Base-by-base conservation (phyloP, 1,140 invertebrate species). In the Penaeus chinensis region DNA sequence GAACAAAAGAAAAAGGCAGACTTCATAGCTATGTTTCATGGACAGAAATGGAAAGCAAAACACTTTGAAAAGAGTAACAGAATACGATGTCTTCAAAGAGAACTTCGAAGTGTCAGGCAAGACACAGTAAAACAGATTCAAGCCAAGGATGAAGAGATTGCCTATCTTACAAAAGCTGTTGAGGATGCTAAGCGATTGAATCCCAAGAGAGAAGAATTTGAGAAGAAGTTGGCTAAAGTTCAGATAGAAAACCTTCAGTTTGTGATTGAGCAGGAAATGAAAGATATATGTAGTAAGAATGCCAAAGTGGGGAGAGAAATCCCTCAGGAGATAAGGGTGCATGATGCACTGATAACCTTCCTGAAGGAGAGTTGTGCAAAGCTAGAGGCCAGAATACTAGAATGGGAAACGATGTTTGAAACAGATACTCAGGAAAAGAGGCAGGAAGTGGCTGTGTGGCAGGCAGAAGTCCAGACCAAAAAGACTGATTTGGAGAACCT, bases 181-280 rank as follows among this genome's bases (percentile, higher is more conserved):
- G 61, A 62, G 24, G 81, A 87, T n/a, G 80, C 81, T 18, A 47
- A 63, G 60, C 27, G 71, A 27, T 42, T 83, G 27, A 87, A 87
- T 61, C 86, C 86, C 42, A 65, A 77, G 71, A 76, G 86, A 37
- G 86, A 87, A 27, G 60, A 82, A 24, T 87, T 82, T 54, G 86
- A 87, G 81, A 27, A 66, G 62, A 87, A 77, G 42, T 24, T 82
- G 37, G 86, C 86, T 24, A 76, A 83, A 66, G 86, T 82, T n/a
- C 86, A 82, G 62, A 42, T 87, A 20, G 86, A 87, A 66, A 87
- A 87, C 65, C 71, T 87, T 13, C 86, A 87, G 22, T 87, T 87
- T 65, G 60, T 60, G 13, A 63, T 87, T 37, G 86, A 87, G 42
- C 86, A 82, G 42, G 86, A 87, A 61, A 74, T 82, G 61, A 37